Percentiles rank a stretch among this genome's conserved stretches.
Conservation (phyloP, 2,113 vertebrate genomes). For the Chaetops frenatus region DNA sequence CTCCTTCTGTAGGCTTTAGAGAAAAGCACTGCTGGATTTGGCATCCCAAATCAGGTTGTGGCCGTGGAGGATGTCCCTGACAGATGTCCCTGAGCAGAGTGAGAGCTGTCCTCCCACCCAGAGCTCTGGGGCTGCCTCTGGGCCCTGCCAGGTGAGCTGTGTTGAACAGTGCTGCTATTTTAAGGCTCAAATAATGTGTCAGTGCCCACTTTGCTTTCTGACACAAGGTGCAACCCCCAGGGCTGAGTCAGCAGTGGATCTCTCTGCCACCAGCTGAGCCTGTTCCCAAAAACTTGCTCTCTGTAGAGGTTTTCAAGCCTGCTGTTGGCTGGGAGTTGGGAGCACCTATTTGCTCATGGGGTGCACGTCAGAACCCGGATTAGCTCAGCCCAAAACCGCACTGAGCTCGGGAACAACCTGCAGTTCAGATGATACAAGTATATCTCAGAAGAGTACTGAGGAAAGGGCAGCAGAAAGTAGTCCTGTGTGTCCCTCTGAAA, state of each 20-base stretch:
- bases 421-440: neutral
- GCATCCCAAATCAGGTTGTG: neutral
- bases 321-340: neutral
- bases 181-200: neutral
- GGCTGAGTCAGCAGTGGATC: neutral
- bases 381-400: neutral
- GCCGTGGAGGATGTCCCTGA: neutral
- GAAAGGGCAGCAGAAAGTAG: slow-evolving; percentile 13
- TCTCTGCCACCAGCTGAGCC: neutral
- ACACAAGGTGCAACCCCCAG: neutral
- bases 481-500: slow-evolving; percentile 51
- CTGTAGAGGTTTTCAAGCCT: neutral
- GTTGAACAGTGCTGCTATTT: neutral
- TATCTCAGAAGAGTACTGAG: neutral
- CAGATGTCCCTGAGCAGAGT: neutral
- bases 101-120: neutral
- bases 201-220: neutral
- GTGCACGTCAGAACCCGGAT: neutral
- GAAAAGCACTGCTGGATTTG: neutral
- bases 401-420: neutral
- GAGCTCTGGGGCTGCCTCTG: neutral
- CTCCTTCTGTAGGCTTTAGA: neutral
- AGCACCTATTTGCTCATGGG: neutral
- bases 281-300: neutral
- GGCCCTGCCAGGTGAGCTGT: neutral